Base-by-base conservation (phyloP, 2,113 vertebrate species). In the Oncorhynchus mykiss region DNA sequence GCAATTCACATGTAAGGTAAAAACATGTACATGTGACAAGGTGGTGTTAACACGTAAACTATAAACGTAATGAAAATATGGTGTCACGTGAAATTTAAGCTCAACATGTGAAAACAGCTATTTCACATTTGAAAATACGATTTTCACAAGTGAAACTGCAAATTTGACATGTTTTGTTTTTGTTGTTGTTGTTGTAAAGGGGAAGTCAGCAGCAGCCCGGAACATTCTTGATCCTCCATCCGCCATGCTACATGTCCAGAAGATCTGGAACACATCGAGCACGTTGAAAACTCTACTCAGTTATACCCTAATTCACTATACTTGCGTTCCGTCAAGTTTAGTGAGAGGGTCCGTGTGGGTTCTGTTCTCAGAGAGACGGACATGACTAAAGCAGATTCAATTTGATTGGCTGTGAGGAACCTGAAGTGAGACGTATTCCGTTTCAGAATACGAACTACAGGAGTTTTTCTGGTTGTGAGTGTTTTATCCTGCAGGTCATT, bases 271-370 rank as follows among this genome's bases (percentile, higher is more conserved):
- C 29, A 4, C 29, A 27, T 27, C 27, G 0, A 0, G 14, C 49
- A 54, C 14, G 14, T 72, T 75, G 59, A 79, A 76, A 59, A 64
- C 75, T 67, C 20, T 72, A 64, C 73, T 82, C 74, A 71, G 60
- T 79, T 70, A 79, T 73, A 54, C 49, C 14, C 1, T 54, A 73
- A 71, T 78, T 68, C 78, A 75, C 76, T 75, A 74, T 73, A 70
- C 78, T 66, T 78, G 78, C 45, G 71, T 54, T 67, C 54, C 71
- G 74, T 79, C 76, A 74, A 80, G 67, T 78, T 78, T 72, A 79
- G 51, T 54, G 80, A 69, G 73, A 80, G 84, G 75, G 22, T 83
- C 78, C 71, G 77, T 83, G 34, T 39, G 34, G 7, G 34, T 39
- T 70, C 75, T 77, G 74, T 71, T 27, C 77, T 65, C 54, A 14